Base-by-base conservation (phyloP, 2,888 invertebrate species). In the Cryptocephalus moraei region DNA sequence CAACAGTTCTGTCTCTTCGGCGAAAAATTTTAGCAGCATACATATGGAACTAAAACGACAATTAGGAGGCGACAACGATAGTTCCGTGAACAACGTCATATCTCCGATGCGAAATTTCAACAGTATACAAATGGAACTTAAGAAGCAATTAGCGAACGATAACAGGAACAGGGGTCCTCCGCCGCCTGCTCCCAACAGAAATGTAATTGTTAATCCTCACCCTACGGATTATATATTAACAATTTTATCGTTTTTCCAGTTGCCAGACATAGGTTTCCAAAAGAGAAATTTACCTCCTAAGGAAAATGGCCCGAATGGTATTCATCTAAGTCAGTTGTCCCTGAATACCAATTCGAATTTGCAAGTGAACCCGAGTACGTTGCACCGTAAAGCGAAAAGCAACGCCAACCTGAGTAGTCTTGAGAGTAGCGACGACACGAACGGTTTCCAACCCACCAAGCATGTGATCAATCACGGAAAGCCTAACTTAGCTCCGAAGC, bases 401-500 rank as follows among this genome's bases (percentile, higher is more conserved):
- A 69, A 68, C 56, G 65, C 63, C 34, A 69, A 67, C 54, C 55
- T 70, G 41, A 61, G 57, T 47, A 54, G 56, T 2, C 55, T 64
- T 47, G 66, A 68, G 49, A 49, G 40, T 41, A 51, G 57, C 38
- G 56, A 59, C 50, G 48, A 50, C 41, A 54, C 50, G 47, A 60
- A 61, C 52, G 56, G 55, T 39, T 53, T 46, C 41, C 53, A 47
- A 42, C 53, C 54, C 39, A 49, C 33, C 42, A 71, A 75, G 53
- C 76, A 77, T 48, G 64, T 77, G 39, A 70, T 75, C 67, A 62
- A 77, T 62, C 79, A 82, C 73, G 88, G 88, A 44, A 91, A 91
- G 70, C 90, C 89, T 14, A 80, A 86, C 68, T 70, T 90, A 56
- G 90, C 90, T 31, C 91, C 91, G 1, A 89, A 88, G 69, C 91